Conservation (phyloP, 2,888 invertebrate species). For the Caenorhabditis parvicauda region DNA sequence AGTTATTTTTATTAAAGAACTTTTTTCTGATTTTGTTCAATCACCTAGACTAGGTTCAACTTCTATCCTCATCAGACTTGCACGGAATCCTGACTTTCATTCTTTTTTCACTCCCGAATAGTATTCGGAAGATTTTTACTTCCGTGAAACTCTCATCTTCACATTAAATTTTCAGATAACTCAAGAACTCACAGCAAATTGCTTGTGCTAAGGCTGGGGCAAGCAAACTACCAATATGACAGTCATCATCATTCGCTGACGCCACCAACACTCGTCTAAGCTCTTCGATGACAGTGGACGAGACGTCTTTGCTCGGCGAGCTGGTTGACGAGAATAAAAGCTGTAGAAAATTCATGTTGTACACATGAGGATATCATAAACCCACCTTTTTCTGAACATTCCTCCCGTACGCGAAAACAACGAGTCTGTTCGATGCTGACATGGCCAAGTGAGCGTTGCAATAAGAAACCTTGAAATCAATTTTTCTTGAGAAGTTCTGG, state of each 20-base stretch:
- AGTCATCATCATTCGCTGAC: constrained; percentile 11
- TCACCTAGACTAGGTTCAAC: no score
- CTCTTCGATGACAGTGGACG: constrained; percentile 15
- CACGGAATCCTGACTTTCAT: no score
- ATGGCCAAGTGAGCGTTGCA: constrained; percentile 33
- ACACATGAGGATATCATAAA: not conserved
- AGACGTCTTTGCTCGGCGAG: constrained; percentile 17
- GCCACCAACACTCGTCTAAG: constrained; percentile 12
- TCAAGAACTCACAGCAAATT: constrained; percentile 33
- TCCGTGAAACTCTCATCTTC: no score
- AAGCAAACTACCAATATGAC: constrained; percentile 14
- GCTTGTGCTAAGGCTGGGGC: constrained; percentile 35
- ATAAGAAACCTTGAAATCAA: constrained; percentile 26
- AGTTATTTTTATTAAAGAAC: no score
- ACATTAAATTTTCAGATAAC: not conserved
- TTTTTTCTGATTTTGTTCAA: no score
- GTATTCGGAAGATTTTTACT: no score
- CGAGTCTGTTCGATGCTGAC: constrained; percentile 31
- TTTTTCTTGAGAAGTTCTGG: not conserved
- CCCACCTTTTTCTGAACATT: constrained; percentile 21
- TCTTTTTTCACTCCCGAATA: no score
- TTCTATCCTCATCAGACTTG: no score
- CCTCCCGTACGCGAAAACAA: constrained; percentile 31
- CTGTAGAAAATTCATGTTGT: constrained; percentile 8
- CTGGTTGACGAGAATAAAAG: constrained; percentile 30